phyloP scores from a whole-genome alignment of 1,140 invertebrate genomes.

The Drosophila kohkoa region DNA sequence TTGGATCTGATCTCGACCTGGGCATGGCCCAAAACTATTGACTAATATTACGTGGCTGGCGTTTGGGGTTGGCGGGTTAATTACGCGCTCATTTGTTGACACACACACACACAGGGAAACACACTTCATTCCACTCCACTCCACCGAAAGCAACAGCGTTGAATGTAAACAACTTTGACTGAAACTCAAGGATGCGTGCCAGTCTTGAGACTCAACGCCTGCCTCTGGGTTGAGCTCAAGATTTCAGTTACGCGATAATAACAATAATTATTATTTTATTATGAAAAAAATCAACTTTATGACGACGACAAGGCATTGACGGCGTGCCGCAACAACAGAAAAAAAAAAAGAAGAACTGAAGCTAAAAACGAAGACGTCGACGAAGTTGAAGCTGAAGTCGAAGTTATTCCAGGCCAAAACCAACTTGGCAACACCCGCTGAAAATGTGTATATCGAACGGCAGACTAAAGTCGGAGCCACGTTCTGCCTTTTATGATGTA shows the following conservation, averaged over 20 bases:
- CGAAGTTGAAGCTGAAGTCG: not conserved
- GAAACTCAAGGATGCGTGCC: conserved; percentile 49
- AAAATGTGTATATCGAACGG: conserved; percentile 18
- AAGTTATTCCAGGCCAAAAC: conserved; percentile 26
- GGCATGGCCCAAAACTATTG: conserved; percentile 45
- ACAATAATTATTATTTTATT: conserved; percentile 84
- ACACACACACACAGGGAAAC: conserved; percentile 54
- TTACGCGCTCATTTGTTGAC: conserved; percentile 73
- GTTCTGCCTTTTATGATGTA: conserved; percentile 47
- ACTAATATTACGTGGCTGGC: conserved; percentile 47
- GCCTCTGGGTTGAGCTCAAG: conserved; percentile 48
- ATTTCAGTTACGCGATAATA: conserved; percentile 83
- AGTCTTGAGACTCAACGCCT: conserved; percentile 53
- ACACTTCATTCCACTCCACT: too few relatives aligned
- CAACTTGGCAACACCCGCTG: conserved; percentile 53
- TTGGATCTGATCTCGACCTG: conserved; percentile 4
- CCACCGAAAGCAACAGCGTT: not conserved
- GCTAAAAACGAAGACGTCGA: not conserved
- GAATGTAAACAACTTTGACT: conserved; percentile 36
- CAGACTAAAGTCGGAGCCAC: conserved; percentile 14
- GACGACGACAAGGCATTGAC: conserved; percentile 48
- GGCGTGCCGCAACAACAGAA: conserved; percentile 6
- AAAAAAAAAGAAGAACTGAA: conserved; percentile 1
- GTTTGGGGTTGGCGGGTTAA: conserved; percentile 55
- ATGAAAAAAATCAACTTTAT: conserved; percentile 58